Evolutionary conservation across 2,797 vertebrate species (phyloP).

Genomic region (Microchirus variegatus): DNA sequence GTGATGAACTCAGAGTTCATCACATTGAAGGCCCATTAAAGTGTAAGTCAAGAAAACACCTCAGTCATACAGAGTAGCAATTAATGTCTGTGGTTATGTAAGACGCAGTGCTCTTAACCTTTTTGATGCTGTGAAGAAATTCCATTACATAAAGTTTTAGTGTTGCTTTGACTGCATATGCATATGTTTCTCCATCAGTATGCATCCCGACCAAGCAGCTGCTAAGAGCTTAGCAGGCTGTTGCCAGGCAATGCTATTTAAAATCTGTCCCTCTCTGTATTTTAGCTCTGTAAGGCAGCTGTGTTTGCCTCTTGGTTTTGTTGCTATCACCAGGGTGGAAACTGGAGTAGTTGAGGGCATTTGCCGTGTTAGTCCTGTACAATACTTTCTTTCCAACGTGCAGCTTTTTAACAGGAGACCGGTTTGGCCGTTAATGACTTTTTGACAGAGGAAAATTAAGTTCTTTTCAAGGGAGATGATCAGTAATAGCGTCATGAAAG

Average conservation of each 20-base stretch:
- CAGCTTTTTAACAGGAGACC: slow-evolving; percentile 22
- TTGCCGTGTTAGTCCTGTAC: slow-evolving; percentile 30
- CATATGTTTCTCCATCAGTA: slow-evolving; percentile 58
- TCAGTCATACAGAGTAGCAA: slow-evolving; percentile 9
- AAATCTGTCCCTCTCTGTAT: slow-evolving; percentile 63
- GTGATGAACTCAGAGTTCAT: neutral
- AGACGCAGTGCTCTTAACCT: slow-evolving; percentile 28
- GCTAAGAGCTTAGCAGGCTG: slow-evolving; percentile 71
- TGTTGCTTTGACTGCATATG: slow-evolving; percentile 23
- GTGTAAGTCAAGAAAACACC: neutral
- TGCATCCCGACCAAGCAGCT: slow-evolving; percentile 65
- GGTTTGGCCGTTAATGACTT: slow-evolving; percentile 35
- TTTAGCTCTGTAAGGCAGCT: slow-evolving; percentile 46
- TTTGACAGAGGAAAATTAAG: slow-evolving; percentile 35
- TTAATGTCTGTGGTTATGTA: slow-evolving; percentile 22
- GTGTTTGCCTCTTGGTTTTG: slow-evolving; percentile 58
- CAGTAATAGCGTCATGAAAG: slow-evolving; percentile 21
- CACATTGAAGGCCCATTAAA: neutral
- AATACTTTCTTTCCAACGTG: slow-evolving; percentile 33
- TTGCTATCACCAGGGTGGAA: slow-evolving; percentile 43
- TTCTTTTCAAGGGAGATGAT: slow-evolving; percentile 18
- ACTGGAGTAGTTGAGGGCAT: slow-evolving; percentile 29
- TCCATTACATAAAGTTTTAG: slow-evolving; percentile 42
- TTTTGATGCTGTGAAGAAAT: slow-evolving; percentile 39
- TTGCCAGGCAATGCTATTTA: slow-evolving; percentile 81